Base-by-base conservation (phyloP, 2,888 invertebrate genomes). In the Leistus spinibarbis region DNA sequence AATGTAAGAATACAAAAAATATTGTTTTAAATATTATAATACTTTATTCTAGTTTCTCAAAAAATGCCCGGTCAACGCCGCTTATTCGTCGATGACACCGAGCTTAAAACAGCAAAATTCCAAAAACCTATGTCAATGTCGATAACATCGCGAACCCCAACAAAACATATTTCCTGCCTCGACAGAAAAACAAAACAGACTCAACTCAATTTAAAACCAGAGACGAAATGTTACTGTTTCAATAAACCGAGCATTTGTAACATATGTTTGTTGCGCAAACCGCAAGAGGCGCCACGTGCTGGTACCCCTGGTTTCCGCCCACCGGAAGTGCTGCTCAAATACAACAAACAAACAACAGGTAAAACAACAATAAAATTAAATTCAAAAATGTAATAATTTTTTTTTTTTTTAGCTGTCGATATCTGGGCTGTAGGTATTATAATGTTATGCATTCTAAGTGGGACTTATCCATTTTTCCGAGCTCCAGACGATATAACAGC, bases 271-370 rank as follows among this genome's bases (percentile, higher is more conserved):
- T 85, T 88, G 56, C 89, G 91, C 80, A 89, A 89, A 77, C 87
- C 89, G 66, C 90, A 93, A 79, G 88, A 90, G 68, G 95, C 95
- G 5, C 90, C 94, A 2, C 87, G 96, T 80, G 96, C 96, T 70
- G 96, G 96, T 77, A 96, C 96, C 62, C 95, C 95, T 69, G 96
- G 96, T 53, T 96, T 94, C 85, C 89, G 96, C 24, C 94, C 96
- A 71, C 96, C 96, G 0, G 96, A 95, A 87, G 94, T 95, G 80
- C 85, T 95, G 79, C 87, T 96, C 27, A 95, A 95, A 85, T 91
- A 90, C 83, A 87, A 90, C n/a, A 87, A 90, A 77, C 97, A 97
- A 87, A 91, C 92, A 40, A 92, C 94, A 81, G 90, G 90, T 90
- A 82, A 78, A 56, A n/a, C n/a, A 70, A 54, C 22, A 65, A 40